A percentile compares a stretch with the other conserved stretches of the same genome.
phyloP scores from a whole-genome alignment of 2,113 vertebrate species.

The Ailuropoda melanoleuca region DNA sequence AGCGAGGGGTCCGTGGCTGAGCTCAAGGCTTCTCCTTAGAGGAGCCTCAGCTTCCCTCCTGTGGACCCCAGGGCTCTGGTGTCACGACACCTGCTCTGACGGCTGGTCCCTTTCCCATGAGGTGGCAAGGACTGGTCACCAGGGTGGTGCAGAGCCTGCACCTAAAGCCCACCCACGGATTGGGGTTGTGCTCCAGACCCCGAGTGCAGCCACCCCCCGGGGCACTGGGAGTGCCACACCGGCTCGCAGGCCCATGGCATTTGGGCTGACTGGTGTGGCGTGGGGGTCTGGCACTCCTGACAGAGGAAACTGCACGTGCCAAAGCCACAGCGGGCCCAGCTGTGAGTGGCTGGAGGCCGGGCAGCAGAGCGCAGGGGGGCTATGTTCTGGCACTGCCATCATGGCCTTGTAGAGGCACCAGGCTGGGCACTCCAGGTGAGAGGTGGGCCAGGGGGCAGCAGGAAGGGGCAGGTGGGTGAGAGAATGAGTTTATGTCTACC shows the following conservation, averaged over 20 bases:
- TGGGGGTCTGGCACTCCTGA: not conserved
- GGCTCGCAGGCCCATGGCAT: not conserved
- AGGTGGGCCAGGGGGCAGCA: not conserved
- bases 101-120: accelerated
- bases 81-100: not conserved
- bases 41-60: not conserved
- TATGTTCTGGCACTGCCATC: not conserved
- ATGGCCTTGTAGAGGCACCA: not conserved
- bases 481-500: not conserved
- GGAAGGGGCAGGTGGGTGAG: not conserved
- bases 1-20: not conserved
- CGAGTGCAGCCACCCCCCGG: accelerated
- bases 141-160: not conserved
- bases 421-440: not conserved
- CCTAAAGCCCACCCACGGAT: not conserved
- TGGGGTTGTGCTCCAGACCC: accelerated
- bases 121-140: not conserved
- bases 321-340: not conserved
- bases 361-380: not conserved
- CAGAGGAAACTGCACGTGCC: not conserved
- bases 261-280: not conserved
- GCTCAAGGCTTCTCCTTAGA: not conserved
- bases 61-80: not conserved
- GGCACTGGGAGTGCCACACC: not conserved
- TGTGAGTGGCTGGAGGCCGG: not conserved